A percentile compares a stretch with the other conserved stretches of the same genome.
Evolutionary conservation across 92 coral and sea anemone genomes (phyloP).

Genomic region (Actinostola sp.): DNA sequence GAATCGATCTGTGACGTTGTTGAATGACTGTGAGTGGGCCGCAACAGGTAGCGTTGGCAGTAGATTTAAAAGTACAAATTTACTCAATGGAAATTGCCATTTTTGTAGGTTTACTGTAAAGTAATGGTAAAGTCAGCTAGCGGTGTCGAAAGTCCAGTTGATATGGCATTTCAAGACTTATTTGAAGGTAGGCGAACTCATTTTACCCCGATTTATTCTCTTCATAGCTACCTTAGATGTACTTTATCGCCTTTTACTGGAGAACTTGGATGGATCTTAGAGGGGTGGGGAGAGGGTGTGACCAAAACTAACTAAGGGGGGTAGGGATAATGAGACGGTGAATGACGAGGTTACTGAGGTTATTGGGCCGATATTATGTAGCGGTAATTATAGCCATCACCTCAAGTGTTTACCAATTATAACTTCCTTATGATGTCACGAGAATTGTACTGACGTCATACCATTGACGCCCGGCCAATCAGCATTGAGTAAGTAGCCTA

Average conservation of each 20-base stretch:
- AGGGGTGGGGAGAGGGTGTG: constrained; percentile 11
- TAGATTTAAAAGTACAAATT: too few relatives aligned
- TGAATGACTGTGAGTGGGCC: too few relatives aligned
- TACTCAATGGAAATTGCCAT: not conserved
- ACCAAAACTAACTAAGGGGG: not conserved
- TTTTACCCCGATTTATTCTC: not conserved
- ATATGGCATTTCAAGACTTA: constrained; percentile 66
- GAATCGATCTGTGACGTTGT: too few relatives aligned
- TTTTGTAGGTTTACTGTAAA: constrained; percentile 2
- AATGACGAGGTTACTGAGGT: not conserved
- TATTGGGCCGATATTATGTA: not conserved
- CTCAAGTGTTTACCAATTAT: constrained; percentile 30
- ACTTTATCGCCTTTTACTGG: too few relatives aligned
- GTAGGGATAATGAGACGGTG: not conserved
- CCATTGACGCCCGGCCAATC: constrained; percentile 7
- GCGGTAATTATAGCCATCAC: constrained; percentile 20
- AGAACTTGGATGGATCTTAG: too few relatives aligned
- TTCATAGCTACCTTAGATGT: too few relatives aligned
- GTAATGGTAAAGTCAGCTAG: constrained; percentile 37
- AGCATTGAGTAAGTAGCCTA: not conserved
- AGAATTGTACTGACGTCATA: constrained; percentile 22
- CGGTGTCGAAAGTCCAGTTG: constrained; percentile 56
- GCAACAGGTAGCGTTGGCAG: too few relatives aligned
- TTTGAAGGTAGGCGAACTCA: constrained; percentile 62
- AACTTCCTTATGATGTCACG: constrained; percentile 14